Evolutionary conservation across 30 jellyfish, hydroid and myxozoan genomes (phyloP), one percentile per base, ranked within the genome.

Genomic region (Rhopilema esculentum): DNA sequence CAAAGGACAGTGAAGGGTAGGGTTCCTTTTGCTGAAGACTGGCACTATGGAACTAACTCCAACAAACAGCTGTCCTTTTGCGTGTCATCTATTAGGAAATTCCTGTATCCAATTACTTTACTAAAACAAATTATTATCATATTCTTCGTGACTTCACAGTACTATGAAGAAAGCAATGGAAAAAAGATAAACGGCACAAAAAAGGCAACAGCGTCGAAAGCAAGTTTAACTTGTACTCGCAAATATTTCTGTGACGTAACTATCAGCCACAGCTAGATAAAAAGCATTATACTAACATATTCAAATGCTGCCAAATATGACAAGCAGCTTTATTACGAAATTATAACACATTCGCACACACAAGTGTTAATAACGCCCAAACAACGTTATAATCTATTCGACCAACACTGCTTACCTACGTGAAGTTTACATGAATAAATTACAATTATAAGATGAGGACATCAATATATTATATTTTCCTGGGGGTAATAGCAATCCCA

Each of bases 181-280:
- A 40, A 12, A 40, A 12, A 40, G 57, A n/a, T n/a, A n/a, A 12
- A 40, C 57, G 12, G 12, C 6, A 40, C 9, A 40, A 12, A 40
- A 12, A 12, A 40, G 57, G 12, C 57, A 40, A 40, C 6, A 6
- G 57, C 9, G 12, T 12, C 12, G 57, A 0, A 80, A 73, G 94
- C 94, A 85, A 85, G 94, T 85, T 74, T 73, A 71, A 85, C 94
- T 85, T 85, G 94, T 73, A 85, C 85, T 85, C 88, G 82, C 91
- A 69, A 53, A 17, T 19, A 49, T 22, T n/a, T 75, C 88, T 85
- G 94, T 74, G 94, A 66, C 93, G 75, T 15, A 72, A 67, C 33
- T 84, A 84, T 23, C 85, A 65, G 89, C 88, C 94, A 85, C 88
- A 74, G 88, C 83, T 30, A 66, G 86, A 22, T 78, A 85, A 85